Conservation (phyloP, 2,113 vertebrate species). For the Chascanopsetta lugubris region DNA sequence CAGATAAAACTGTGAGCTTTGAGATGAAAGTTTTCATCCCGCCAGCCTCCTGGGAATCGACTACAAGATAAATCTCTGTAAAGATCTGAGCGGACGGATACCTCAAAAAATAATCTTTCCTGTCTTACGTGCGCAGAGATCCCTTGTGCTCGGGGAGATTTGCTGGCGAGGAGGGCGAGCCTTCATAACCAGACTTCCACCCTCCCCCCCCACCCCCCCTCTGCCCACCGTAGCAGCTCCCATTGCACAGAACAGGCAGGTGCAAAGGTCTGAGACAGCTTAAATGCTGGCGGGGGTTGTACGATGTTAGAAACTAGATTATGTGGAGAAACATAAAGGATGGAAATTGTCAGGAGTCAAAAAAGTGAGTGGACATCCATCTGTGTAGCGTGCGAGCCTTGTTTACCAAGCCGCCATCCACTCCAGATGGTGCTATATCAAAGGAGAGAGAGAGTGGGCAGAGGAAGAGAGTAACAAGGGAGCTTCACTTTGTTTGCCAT, state of each 20-base stretch:
- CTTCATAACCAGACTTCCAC: slow-evolving; percentile 33
- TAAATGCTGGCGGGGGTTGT: slow-evolving; percentile 20
- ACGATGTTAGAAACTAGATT: slow-evolving; percentile 17
- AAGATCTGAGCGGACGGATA: slow-evolving; percentile 17
- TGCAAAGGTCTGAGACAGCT: slow-evolving; percentile 47
- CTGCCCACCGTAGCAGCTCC: slow-evolving; percentile 26
- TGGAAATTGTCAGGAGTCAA: slow-evolving; percentile 5
- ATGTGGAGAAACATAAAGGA: neutral
- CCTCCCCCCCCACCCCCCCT: slow-evolving; percentile 5
- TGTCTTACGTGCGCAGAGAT: neutral
- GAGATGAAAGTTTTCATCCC: slow-evolving; percentile 15
- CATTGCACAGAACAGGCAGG: slow-evolving; percentile 21
- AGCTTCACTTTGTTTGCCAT: slow-evolving; percentile 17
- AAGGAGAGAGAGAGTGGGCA: neutral
- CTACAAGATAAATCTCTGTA: slow-evolving; percentile 35
- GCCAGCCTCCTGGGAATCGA: neutral
- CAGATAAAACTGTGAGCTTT: slow-evolving; percentile 19
- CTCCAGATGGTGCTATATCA: slow-evolving; percentile 13
- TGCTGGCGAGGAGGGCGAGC: slow-evolving; percentile 17
- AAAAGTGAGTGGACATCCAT: neutral
- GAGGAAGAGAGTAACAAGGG: neutral
- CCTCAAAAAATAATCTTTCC: neutral
- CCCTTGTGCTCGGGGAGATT: slow-evolving; percentile 38
- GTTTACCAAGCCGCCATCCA: slow-evolving; percentile 10
- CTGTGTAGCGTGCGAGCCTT: neutral